Conservation (phyloP, 2,888 invertebrate species). For the Chrysolina haemoptera region DNA sequence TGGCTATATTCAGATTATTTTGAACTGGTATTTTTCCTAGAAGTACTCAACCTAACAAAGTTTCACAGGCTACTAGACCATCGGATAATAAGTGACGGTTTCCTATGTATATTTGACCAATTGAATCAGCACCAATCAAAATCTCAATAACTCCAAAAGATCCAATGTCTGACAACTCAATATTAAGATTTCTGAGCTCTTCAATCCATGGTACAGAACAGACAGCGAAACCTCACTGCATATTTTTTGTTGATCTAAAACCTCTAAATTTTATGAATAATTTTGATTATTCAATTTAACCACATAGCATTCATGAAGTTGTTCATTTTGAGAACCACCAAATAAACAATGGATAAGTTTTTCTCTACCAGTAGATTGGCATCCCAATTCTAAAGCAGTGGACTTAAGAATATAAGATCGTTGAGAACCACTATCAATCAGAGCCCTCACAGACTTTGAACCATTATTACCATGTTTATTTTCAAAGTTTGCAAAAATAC, state of each 20-base stretch:
- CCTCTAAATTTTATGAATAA: neutral
- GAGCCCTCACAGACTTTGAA: neutral
- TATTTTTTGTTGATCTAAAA: neutral
- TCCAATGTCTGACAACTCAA: too few relatives aligned
- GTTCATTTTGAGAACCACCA: neutral
- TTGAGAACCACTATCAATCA: neutral
- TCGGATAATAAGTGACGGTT: too few relatives aligned
- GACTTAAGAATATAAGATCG: neutral
- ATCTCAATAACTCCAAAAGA: too few relatives aligned
- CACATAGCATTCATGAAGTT: neutral
- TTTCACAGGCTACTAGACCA: too few relatives aligned
- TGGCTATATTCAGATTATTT: too few relatives aligned
- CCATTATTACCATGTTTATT: neutral
- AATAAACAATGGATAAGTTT: constrained; percentile 4
- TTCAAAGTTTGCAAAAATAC: too few relatives aligned
- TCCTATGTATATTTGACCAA: too few relatives aligned
- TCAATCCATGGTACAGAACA: neutral
- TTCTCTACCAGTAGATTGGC: constrained; percentile 1
- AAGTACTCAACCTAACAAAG: too few relatives aligned
- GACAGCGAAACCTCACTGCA: too few relatives aligned
- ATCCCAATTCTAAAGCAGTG: neutral
- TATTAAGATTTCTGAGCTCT: neutral
- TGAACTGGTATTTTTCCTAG: too few relatives aligned
- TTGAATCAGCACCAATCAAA: too few relatives aligned
- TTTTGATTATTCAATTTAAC: neutral